A percentile compares a stretch with the other conserved stretches of the same genome.
Conservation (phyloP, 2,113 vertebrate species). For the Mola mola region DNA sequence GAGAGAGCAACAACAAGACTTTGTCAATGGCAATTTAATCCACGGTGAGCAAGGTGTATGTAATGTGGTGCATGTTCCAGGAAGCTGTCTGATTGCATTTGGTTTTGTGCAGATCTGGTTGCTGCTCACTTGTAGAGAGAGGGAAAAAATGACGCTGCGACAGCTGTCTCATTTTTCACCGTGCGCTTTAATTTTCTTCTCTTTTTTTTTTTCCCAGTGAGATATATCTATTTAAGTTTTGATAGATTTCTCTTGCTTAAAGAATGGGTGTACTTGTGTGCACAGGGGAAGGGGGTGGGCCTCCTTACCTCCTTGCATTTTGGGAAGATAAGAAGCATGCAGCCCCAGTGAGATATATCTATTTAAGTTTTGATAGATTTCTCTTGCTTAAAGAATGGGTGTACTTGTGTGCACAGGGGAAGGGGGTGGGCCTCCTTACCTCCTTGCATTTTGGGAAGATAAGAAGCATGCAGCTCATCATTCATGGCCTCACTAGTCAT, state of each 20-base stretch:
- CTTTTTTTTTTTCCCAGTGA: constrained; percentile 18
- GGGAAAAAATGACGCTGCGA: constrained; percentile 49
- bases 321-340: constrained; percentile 34
- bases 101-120: constrained; percentile 66
- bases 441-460: constrained; percentile 67
- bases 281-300: background rate
- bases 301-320: no score
- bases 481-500: constrained; percentile 62
- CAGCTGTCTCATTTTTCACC: constrained; percentile 67
- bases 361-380: constrained; percentile 61
- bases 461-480: constrained; percentile 62
- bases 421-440: background rate
- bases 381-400: constrained; percentile 48
- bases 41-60: constrained; percentile 61
- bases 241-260: constrained; percentile 62
- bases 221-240: constrained; percentile 50
- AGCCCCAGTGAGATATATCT: constrained; percentile 43
- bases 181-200: constrained; percentile 56
- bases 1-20: constrained; percentile 62
- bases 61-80: constrained; percentile 64
- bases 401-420: constrained; percentile 3
- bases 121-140: constrained; percentile 48
- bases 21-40: constrained; percentile 75
- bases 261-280: constrained; percentile 28
- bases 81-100: constrained; percentile 75